Evolutionary conservation across 2,113 vertebrate genomes (phyloP).

Genomic region (Oxygymnocypris stewartii): DNA sequence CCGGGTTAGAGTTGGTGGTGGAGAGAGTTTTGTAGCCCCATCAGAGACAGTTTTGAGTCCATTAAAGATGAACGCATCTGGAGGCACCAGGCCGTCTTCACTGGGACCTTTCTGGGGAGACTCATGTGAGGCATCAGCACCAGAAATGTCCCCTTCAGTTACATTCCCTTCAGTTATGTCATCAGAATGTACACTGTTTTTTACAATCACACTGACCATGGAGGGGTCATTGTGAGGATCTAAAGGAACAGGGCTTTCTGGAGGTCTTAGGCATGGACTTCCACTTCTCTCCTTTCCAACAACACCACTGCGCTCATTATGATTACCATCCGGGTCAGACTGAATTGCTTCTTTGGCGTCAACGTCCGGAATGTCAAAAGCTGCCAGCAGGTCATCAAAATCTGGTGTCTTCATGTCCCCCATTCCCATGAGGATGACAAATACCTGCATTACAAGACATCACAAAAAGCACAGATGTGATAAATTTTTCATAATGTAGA

Average conservation of each 20-base stretch:
- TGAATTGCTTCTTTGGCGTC: constrained; percentile 93
- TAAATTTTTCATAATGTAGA: neutral
- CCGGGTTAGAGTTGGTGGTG: constrained; percentile 44
- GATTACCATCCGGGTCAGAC: constrained; percentile 73
- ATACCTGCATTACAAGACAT: constrained; percentile 60
- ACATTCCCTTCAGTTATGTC: constrained; percentile 11
- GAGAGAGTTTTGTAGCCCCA: constrained; percentile 32
- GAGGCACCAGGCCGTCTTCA: constrained; percentile 25
- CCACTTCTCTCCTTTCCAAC: constrained; percentile 60
- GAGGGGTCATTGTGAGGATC: constrained; percentile 73
- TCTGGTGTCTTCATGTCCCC: constrained; percentile 99
- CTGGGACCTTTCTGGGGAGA: constrained; percentile 48
- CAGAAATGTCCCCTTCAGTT: constrained; percentile 22
- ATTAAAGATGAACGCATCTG: constrained; percentile 61
- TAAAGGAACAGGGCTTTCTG: constrained; percentile 41
- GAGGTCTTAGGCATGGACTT: constrained; percentile 62
- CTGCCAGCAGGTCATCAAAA: constrained; percentile 95
- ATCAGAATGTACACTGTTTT: constrained; percentile 84
- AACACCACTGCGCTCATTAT: constrained; percentile 58
- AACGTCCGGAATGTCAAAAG: constrained; percentile 98
- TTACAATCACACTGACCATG: constrained; percentile 93
- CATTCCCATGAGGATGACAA: constrained; percentile 76
- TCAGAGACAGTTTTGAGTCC: constrained; percentile 60
- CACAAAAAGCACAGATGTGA: neutral
- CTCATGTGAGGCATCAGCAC: constrained; percentile 32